Conservation (phyloP, 1,140 invertebrate genomes). For the Grapholita molesta region DNA sequence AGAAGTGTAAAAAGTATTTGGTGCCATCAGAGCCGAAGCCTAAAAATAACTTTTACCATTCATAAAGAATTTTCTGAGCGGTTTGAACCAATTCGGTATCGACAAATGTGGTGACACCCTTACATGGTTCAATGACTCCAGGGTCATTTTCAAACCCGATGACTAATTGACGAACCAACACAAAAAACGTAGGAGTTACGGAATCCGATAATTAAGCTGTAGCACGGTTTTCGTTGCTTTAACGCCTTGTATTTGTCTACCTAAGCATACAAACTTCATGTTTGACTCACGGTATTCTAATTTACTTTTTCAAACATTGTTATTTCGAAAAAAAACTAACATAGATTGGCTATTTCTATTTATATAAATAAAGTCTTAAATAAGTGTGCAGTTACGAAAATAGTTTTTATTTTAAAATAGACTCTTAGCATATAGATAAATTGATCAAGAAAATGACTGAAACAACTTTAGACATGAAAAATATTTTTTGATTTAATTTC, state of each 20-base stretch:
- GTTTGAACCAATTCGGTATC: neutral
- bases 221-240: neutral
- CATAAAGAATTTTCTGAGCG: too few species aligned
- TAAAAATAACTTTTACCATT: too few species aligned
- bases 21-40: too few species aligned
- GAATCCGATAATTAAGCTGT: neutral
- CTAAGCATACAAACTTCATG: neutral
- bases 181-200: constrained; percentile 2
- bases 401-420: too few species aligned
- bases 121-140: neutral
- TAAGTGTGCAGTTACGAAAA: too few species aligned
- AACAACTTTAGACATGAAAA: too few species aligned
- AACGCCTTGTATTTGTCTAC: neutral
- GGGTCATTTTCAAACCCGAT: neutral
- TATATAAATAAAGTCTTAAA: too few species aligned
- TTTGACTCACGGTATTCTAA: neutral
- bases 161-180: neutral
- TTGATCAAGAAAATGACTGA: too few species aligned
- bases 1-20: too few species aligned
- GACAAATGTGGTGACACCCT: neutral
- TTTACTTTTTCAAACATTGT: neutral
- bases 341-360: too few species aligned
- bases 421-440: too few species aligned
- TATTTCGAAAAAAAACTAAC: neutral
- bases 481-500: too few species aligned